Base-by-base conservation (phyloP, 37 sponge, comb jelly and placozoan genomes). In the Eunapius fragilis region DNA sequence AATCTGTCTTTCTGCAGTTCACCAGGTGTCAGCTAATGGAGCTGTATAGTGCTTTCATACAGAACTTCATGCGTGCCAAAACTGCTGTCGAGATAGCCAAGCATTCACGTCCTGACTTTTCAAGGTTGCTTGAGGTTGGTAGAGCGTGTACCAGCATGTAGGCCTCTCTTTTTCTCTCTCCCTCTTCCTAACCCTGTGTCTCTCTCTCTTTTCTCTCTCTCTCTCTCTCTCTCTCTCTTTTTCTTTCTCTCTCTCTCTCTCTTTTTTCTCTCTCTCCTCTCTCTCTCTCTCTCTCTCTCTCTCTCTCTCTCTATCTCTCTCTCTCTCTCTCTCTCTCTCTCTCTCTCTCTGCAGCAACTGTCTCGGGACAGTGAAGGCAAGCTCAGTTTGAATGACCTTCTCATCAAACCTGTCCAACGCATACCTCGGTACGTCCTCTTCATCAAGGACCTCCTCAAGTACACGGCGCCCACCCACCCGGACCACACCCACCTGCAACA, bases 401-500 rank as follows among this genome's bases (percentile, higher is more conserved):
- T 96, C 70, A 96, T 96, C 67, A 93, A 91, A 77, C 96, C 96
- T 25, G 94, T 96, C 22, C 96, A 96, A 74, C 72, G 96, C 7
- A 96, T 96, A 2, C 96, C 96, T 72, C 94, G 94, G 27, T 96
- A 96, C 47, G 89, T 96, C 31, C 84, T 96, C 69, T 91, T 96
- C 74, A 84, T 96, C 78, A 93, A 94, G 85, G 96, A 96, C 76
- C 72, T 96, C 79, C 79, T 96, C 58, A 96, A 96, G 83, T 90
- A 96, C 85, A 93, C 94, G 12, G 34, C 81, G 19, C 48, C 49
- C 31, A 33, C 37, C 68, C 96, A 96, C 69, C 92, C 91, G 50
- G 96, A 96, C 82, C 89, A 93, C 75, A 71, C 76, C 77, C 89
- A 76, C 38, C 79, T 96, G 26, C 79, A 89, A 72, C 80, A 81